These are phyloP conservation scores for Drosophila vallismaia DNA, from an alignment of 2,888 invertebrate genomes.

Conservation along the genomic window DNA sequence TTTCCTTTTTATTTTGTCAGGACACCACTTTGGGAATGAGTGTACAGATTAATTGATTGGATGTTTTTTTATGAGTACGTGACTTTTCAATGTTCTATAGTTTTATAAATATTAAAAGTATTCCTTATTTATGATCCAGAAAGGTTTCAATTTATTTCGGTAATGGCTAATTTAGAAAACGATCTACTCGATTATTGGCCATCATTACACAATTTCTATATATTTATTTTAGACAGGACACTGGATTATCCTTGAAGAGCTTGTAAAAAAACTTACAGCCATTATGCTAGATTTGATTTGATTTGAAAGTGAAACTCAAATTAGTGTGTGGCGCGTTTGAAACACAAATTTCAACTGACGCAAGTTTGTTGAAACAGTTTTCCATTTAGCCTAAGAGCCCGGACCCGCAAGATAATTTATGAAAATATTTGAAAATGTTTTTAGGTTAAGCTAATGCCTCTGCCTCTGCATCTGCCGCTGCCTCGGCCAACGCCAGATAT, in stretches of 20 bases:
- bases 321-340: conserved; percentile 77
- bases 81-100: conserved; percentile 33
- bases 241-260: conserved; percentile 6
- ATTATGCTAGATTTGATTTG: conserved; percentile 55
- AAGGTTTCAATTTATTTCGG: not conserved
- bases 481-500: not conserved
- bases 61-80: conserved; percentile 43
- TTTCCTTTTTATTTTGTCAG: conserved; percentile 22
- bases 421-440: conserved; percentile 63
- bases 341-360: conserved; percentile 80
- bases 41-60: conserved; percentile 31
- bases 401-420: conserved; percentile 53
- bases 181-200: not conserved
- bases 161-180: not conserved
- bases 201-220: not conserved
- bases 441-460: conserved; percentile 70
- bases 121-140: conserved; percentile 2
- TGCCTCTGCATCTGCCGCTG: conserved; percentile 45
- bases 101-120: conserved; percentile 22
- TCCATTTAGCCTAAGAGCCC: conserved; percentile 78
- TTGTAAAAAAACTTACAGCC: conserved; percentile 78
- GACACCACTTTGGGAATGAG: conserved; percentile 3
- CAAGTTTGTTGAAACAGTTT: conserved; percentile 74
- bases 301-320: conserved; percentile 45
- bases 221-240: conserved; percentile 12